Percentiles rank a stretch among this genome's conserved stretches.
Conservation (phyloP, 2,888 invertebrate species). For the Peribatodes rhomboidaria region DNA sequence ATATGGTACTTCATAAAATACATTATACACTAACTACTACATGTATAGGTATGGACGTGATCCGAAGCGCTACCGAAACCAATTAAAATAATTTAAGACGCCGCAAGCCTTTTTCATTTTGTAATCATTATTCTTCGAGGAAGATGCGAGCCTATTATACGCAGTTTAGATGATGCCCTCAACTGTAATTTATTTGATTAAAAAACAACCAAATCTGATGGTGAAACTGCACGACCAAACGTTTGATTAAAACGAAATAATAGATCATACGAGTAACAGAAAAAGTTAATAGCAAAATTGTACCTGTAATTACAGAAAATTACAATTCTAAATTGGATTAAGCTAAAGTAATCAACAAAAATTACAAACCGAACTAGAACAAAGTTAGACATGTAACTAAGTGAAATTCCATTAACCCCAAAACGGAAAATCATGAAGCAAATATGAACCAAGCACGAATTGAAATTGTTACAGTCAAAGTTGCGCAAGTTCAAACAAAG, state of each 20-base stretch:
- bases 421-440: conserved; percentile 42
- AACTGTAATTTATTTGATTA: conserved; percentile 77
- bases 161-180: conserved; percentile 78
- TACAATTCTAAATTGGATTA: conserved; percentile 17
- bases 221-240: conserved; percentile 45
- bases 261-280: conserved; percentile 31
- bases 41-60: conserved; percentile 65
- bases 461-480: conserved; percentile 61
- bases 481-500: conserved; percentile 64
- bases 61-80: conserved; percentile 83
- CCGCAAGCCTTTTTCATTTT: conserved; percentile 83
- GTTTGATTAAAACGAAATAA: conserved; percentile 41
- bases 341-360: conserved; percentile 14
- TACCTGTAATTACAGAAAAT: conserved; percentile 22
- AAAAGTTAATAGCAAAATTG: conserved; percentile 32
- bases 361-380: conserved; percentile 8
- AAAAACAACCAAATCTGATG: conserved; percentile 45
- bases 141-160: conserved; percentile 81
- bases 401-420: conserved; percentile 41
- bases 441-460: conserved; percentile 45
- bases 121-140: conserved; percentile 82
- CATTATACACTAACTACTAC: conserved; percentile 41
- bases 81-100: conserved; percentile 87
- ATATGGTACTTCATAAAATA: conserved; percentile 23
- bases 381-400: conserved; percentile 27